Evolutionary conservation across 2,888 invertebrate genomes (phyloP), one percentile per base, ranked within the genome.

Genomic region (Tortricodes alternella): DNA sequence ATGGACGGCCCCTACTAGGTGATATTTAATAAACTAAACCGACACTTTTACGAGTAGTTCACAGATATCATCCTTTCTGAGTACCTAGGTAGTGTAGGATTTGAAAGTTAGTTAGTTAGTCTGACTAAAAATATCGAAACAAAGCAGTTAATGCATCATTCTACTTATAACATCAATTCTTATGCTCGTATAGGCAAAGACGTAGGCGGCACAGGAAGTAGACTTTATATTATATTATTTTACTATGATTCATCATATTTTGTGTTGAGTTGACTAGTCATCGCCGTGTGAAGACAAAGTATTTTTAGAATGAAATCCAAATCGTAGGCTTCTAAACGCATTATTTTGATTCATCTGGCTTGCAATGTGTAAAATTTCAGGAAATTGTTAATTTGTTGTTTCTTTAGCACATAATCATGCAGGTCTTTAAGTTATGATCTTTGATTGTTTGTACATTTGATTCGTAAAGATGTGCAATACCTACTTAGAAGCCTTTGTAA

Each of bases 381-480:
- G 34, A 48, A 18, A 48, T 39, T 32, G 38, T 41, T 44, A 27
- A 44, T 44, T 18, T 27, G 34, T 48, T 53, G 48, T 24, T 53
- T 35, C 27, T 46, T 34, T 19, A 34, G 24, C 13, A 7, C 34
- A 39, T 35, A 48, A 53, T 53, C 18, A 48, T 19, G 24, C 7
- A 34, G 18, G 41, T 46, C 38, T 16, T 37, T 32, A 21, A 46
- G 53, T 53, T 53, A 46, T 53, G 39, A 53, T 53, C 46, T 53
- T 53, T 53, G 34, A 41, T 39, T 39, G 41, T 39, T 32, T 29
- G 29, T 29, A 29, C 41, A 32, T 50, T 29, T 39, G 23, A 32
- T 16, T 46, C 46, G 23, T 53, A 53, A 46, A 46, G 27, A 18
- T 19, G 51, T 35, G 34, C 44, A 35, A 37, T 44, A 35, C 35